Evolutionary conservation across 2,888 invertebrate species (phyloP), one percentile per base, ranked within the genome.

Genomic region (Meteorus colon): DNA sequence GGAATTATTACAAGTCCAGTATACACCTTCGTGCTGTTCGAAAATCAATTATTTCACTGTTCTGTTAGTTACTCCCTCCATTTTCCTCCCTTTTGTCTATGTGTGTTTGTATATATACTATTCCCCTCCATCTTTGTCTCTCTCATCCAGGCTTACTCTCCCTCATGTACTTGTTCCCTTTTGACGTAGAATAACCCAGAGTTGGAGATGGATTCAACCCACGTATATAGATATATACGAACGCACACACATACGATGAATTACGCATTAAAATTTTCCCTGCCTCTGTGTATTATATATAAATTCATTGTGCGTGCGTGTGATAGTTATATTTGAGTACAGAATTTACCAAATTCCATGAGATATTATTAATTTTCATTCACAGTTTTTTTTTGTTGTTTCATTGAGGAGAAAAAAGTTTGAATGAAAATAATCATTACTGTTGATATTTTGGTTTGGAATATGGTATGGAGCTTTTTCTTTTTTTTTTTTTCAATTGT

Each of bases 31-130:
- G 73, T 68, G 74, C 60, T 45, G 31, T 74, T 74, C 62, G 74
- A 74, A 68, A 74, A 74, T 74, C 74, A 74, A 74, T 74, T 74
- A 74, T 74, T 74, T 67, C 74, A 65, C 34, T 55, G 63, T 55
- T 55, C 63, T 63, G n/a, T 63, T 62, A 12, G 62, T 62, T 34
- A 34, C 16, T 41, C 24, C 6, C 19, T 19, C 16, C 37, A 66
- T 63, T 31, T n/a, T 31, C n/a, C 63, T n/a, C 29, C 29, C 63
- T n/a, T 63, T 14, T n/a, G 12, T 41, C 2, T 41, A 41, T 41
- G 41, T 41, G 41, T 55, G 19, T 55, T 14, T 41, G 37, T 24
- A 41, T 34, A 62, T 19, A 63, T 63, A 19, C 8, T 66, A 41
- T 41, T 24, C 41, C 27, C 29, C 37, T 41, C 10, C 41, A 19